These are phyloP conservation scores for Zaprionus davidi DNA, from an alignment of 1,140 invertebrate species.

Conservation along the genomic window DNA sequence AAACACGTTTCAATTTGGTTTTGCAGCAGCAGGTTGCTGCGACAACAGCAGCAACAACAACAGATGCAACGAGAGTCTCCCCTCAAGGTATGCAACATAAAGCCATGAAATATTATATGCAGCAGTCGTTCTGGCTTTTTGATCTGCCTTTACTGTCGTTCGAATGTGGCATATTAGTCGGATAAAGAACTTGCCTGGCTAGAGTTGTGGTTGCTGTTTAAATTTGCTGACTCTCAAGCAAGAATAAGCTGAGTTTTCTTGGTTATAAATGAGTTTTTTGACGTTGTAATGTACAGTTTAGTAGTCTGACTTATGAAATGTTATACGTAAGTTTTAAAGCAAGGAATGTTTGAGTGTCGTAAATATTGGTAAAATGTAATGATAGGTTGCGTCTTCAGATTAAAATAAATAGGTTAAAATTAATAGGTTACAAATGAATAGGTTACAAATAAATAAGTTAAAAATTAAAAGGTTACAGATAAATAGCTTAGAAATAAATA, in stretches of 20 bases:
- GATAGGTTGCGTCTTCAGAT: background rate
- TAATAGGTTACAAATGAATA: no score
- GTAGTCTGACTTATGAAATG: background rate
- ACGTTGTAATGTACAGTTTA: background rate
- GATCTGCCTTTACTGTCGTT: conserved; percentile 30
- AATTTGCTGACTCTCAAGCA: background rate
- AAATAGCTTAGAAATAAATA: no score
- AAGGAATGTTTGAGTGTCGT: background rate
- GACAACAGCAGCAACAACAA: conserved; percentile 5
- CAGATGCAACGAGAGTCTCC: background rate
- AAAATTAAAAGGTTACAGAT: no score
- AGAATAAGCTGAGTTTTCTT: background rate
- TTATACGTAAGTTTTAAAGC: background rate
- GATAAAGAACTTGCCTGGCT: background rate
- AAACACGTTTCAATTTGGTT: conserved; percentile 26
- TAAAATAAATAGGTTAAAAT: background rate
- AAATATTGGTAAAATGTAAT: background rate
- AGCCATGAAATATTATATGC: conserved; percentile 49
- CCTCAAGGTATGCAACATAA: conserved; percentile 50
- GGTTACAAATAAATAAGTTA: no score
- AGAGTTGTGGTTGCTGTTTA: background rate
- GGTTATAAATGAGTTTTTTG: background rate
- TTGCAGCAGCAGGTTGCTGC: conserved; percentile 20
- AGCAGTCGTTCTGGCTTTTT: conserved; percentile 43
- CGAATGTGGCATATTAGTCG: conserved; percentile 9